Conservation (phyloP, 1,140 invertebrate species). For the Hylaeus volcanicus region DNA sequence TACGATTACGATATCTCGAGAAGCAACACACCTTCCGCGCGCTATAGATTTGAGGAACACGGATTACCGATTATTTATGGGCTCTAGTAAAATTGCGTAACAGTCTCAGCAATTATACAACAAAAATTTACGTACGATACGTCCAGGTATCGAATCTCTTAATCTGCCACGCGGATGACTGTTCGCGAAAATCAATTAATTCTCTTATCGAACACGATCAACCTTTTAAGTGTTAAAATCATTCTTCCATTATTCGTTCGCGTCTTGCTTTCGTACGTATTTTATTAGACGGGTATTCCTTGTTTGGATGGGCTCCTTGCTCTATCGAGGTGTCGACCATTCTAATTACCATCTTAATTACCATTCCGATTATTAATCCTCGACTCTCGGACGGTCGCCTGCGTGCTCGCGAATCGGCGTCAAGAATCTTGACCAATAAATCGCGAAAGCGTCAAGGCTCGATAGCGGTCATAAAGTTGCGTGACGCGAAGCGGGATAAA, state of each 20-base stretch:
- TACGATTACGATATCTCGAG: conserved; percentile 1
- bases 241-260: too few species aligned
- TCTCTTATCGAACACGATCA: too few species aligned
- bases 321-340: too few species aligned
- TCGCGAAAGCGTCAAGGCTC: conserved; percentile 1
- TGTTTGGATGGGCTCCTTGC: too few species aligned
- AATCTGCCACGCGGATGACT: too few species aligned
- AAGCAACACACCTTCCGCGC: not conserved
- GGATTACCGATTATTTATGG: conserved; percentile 9
- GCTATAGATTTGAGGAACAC: not conserved
- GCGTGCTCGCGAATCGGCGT: not conserved
- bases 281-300: too few species aligned
- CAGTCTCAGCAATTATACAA: too few species aligned
- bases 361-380: not conserved
- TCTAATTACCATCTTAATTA: not conserved
- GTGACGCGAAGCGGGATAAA: conserved; percentile 16
- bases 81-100: not conserved
- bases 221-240: too few species aligned
- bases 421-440: conserved; percentile 20
- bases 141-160: too few species aligned
- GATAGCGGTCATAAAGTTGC: conserved; percentile 19
- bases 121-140: too few species aligned
- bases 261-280: too few species aligned
- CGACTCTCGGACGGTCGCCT: not conserved
- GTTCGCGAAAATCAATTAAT: too few species aligned